These are phyloP conservation scores for Drosophila micromelanica DNA, from an alignment of 1,140 invertebrate species.

Conservation along the genomic window DNA sequence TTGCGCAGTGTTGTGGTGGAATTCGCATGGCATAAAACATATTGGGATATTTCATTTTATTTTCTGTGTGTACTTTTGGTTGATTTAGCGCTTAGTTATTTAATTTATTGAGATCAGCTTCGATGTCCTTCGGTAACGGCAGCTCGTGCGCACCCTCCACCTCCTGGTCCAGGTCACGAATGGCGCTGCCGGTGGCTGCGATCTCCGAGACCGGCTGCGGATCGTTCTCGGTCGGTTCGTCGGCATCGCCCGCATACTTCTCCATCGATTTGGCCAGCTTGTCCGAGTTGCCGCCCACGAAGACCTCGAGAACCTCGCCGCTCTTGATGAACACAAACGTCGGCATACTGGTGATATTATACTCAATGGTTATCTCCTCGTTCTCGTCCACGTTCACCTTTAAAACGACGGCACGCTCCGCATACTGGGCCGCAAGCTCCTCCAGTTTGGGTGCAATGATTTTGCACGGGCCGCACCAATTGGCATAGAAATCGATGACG, in stretches of 20 bases:
- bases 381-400: conserved; percentile 96
- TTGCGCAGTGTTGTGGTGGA: not conserved
- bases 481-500: conserved; percentile 92
- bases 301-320: conserved; percentile 88
- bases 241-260: conserved; percentile 75
- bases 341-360: conserved; percentile 95
- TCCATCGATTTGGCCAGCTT: conserved; percentile 89
- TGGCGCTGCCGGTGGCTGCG: not conserved
- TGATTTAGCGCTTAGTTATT: conserved; percentile 16
- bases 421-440: conserved; percentile 86
- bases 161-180: conserved; percentile 10
- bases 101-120: conserved; percentile 2
- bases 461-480: conserved; percentile 97
- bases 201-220: conserved; percentile 10
- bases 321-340: conserved; percentile 96
- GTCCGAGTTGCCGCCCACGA: conserved; percentile 92
- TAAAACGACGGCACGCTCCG: conserved; percentile 81
- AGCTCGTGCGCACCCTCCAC: not conserved
- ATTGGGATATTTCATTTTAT: not conserved
- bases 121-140: not conserved
- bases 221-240: conserved; percentile 3
- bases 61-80: not conserved
- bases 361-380: conserved; percentile 92
- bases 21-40: not conserved
- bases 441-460: conserved; percentile 93